Percentiles rank a stretch among this genome's conserved stretches.
phyloP scores from a whole-genome alignment of 2,888 invertebrate species.

The Agrotis ipsilon region DNA sequence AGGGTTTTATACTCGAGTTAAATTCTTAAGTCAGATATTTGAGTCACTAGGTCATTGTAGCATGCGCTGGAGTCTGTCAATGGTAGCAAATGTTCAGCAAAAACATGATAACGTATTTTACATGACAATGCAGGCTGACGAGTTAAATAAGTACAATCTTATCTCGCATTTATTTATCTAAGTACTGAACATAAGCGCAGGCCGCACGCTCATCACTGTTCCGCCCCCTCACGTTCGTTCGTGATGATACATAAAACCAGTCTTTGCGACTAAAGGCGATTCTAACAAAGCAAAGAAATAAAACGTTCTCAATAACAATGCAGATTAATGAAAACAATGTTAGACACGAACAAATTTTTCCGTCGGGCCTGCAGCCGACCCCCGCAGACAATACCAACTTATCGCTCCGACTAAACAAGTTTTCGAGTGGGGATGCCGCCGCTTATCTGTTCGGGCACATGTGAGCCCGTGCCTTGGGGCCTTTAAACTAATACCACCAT shows the following conservation, averaged over 20 bases:
- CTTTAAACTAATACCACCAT: constrained; percentile 84
- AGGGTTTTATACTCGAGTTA: background rate
- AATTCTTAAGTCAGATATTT: background rate
- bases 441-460: constrained; percentile 89
- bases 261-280: constrained; percentile 48
- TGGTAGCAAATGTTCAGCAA: constrained; percentile 28
- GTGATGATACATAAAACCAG: constrained; percentile 68
- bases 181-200: constrained; percentile 54
- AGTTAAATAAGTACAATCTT: constrained; percentile 61
- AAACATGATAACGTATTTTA: constrained; percentile 29
- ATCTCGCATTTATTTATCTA: constrained; percentile 64
- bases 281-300: constrained; percentile 64
- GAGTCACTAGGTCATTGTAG: constrained; percentile 24
- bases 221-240: constrained; percentile 66
- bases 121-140: constrained; percentile 40
- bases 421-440: constrained; percentile 87
- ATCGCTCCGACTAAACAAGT: constrained; percentile 88
- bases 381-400: constrained; percentile 87
- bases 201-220: constrained; percentile 49
- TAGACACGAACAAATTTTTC: constrained; percentile 71
- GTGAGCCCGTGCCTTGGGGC: constrained; percentile 87
- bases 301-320: constrained; percentile 64
- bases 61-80: constrained; percentile 2
- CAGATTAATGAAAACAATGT: constrained; percentile 69
- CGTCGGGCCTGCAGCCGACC: constrained; percentile 72